Conservation (phyloP, 2,888 invertebrate species). For the Euzophera pinguis region DNA sequence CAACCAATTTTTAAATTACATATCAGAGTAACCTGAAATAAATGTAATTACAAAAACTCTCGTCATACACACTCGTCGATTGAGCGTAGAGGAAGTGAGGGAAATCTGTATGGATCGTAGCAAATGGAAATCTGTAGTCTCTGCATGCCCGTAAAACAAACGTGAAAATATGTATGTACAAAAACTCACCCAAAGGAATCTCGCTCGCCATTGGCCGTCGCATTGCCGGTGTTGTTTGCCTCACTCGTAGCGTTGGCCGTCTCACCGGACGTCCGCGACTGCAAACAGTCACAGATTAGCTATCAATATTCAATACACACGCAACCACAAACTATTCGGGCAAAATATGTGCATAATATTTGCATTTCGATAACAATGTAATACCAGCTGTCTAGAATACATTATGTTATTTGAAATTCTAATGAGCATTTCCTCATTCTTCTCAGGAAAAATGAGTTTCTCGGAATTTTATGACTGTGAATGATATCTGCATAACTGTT, state of each 20-base stretch:
- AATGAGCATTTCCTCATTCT: background rate
- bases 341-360: conserved; percentile 1
- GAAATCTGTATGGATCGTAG: too few relatives aligned
- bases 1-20: too few relatives aligned
- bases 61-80: too few relatives aligned
- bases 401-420: background rate
- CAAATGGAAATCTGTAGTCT: too few relatives aligned
- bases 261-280: conserved; percentile 71
- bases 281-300: conserved; percentile 23
- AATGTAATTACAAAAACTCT: too few relatives aligned
- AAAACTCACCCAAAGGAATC: conserved; percentile 66
- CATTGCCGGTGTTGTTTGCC: conserved; percentile 46
- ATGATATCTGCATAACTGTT: too few relatives aligned
- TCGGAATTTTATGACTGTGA: too few relatives aligned
- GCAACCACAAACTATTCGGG: background rate
- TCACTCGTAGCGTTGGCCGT: conserved; percentile 48
- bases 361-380: conserved; percentile 1
- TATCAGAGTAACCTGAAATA: too few relatives aligned
- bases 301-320: conserved; percentile 4
- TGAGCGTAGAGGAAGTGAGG: too few relatives aligned
- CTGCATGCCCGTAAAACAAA: too few relatives aligned
- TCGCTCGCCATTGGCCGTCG: conserved; percentile 56
- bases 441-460: background rate
- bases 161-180: background rate
- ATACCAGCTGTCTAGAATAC: background rate